Base-by-base conservation (phyloP, 2,113 vertebrate species). In the mouse (Mus musculus) region DNA sequence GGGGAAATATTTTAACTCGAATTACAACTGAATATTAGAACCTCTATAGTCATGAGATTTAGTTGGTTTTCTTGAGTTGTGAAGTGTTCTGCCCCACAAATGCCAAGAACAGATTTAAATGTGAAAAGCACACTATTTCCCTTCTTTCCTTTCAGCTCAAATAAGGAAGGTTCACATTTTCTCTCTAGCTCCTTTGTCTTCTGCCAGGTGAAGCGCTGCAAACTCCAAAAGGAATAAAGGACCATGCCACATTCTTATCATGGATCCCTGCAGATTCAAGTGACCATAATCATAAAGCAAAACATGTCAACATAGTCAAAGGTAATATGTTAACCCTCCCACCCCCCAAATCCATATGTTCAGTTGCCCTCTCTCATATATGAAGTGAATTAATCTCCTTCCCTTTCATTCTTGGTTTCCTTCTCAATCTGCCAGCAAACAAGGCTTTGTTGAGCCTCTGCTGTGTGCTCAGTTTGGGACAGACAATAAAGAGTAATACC, bases 91-190 rank as follows among this genome's bases (percentile, higher is more conserved):
- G 80, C 2, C 77, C 88, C 3, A 63, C 65, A 88, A 87, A 59
- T 93, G 84, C 28, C 19, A 92, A 33, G 61, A 82, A 92, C 30
- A 91, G n/a, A 73, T 6, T 59, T 71, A 93, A 36, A 63, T 87
- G 71, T 96, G 69, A 91, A 97, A 72, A n/a, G 33, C 91, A 67
- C 39, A 91, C 71, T 80, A 77, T 73, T 91, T 91, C 67, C 46
- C 94, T 95, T 71, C 49, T 69, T 81, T 94, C 14, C 54, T 93
- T 96, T 81, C 59, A 65, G n/a, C 93, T 96, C 94, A 85, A 95
- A 89, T 46, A 52, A 72, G 92, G 56, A 96, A 89, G 63, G n/a
- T 93, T 75, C 95, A 26, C 46, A 75, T 72, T 80, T 14, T 73
- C 87, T 30, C 71, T 93, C 52, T 80, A 85, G 84, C 20, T 94